A percentile compares a stretch with the other conserved stretches of the same genome.
These are phyloP conservation scores for Sinocyclocheilus grahami DNA, from an alignment of 2,113 vertebrate genomes.

Conservation along the genomic window DNA sequence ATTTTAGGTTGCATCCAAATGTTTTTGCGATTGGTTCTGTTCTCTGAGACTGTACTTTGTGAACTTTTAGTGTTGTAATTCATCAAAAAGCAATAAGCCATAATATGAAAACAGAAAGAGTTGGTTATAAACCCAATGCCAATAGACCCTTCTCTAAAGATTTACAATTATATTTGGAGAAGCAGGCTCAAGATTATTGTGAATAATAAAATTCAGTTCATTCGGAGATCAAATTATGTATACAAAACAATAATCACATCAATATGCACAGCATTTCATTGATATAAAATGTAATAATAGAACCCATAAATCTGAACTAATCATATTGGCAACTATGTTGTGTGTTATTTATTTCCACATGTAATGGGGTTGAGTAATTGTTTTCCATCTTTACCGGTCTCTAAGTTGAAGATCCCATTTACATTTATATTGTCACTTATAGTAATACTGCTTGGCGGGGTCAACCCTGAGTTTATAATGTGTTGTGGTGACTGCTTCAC, in stretches of 20 bases:
- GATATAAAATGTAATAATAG: constrained; percentile 43
- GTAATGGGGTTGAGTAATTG: constrained; percentile 61
- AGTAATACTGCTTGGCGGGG: constrained; percentile 47
- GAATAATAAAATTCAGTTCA: constrained; percentile 17
- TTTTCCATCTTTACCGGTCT: constrained; percentile 61
- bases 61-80: constrained; percentile 19
- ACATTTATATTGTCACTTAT: constrained; percentile 75
- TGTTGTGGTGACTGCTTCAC: constrained; percentile 17
- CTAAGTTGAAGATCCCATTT: constrained; percentile 65
- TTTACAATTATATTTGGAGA: constrained; percentile 3
- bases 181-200: constrained; percentile 12
- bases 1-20: constrained; percentile 12
- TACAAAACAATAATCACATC: constrained; percentile 38
- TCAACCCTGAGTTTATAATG: constrained; percentile 49
- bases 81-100: constrained; percentile 20
- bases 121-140: constrained; percentile 23
- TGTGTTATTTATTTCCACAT: constrained; percentile 37
- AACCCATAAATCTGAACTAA: constrained; percentile 43
- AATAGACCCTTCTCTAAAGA: constrained; percentile 15
- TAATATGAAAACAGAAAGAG: constrained; percentile 21
- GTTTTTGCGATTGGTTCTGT: background rate
- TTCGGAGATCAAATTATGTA: constrained; percentile 29
- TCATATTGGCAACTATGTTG: constrained; percentile 27
- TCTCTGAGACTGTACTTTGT: background rate
- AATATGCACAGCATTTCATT: constrained; percentile 29